Evolutionary conservation across 2,113 vertebrate species (phyloP), one percentile per base, ranked within the genome.

Genomic region (Pycnonotus jocosus): DNA sequence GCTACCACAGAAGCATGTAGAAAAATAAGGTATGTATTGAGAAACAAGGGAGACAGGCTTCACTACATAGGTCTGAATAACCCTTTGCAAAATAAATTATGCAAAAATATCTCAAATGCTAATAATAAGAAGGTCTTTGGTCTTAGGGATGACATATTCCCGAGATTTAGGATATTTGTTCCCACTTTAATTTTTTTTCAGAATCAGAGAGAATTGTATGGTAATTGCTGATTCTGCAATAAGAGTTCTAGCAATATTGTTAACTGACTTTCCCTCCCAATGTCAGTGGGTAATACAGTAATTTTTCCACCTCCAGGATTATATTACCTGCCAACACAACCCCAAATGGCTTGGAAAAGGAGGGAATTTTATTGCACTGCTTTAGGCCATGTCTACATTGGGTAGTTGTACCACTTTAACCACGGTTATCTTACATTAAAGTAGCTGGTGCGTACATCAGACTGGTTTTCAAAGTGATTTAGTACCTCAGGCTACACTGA

Each of bases 311-410:
- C 68, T 88, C 48, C 27, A 86, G 54, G 51, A 88, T 90, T 85
- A 90, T 48, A 78, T 92, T 79, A 81, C 82, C 76, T 95, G 60
- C 76, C 71, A 95, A 42, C 48, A 86, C 64, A 93, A 79, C 92
- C 62, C 90, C 61, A 92, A 88, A 93, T 58, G 64, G 50, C 58
- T 73, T 95, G 64, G 83, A 92, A 95, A 96, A 92, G 58, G 72
- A 65, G 66, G 70, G 79, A 81, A 90, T 91, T 72, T 96, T 95
- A 96, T 85, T 84, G 70, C 72, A 60, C 16, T 92, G 73, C 89
- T 97, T 92, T 91, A 85, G 91, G 89, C 83, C 83, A 74, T 42
- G 57, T 84, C 86, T 93, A 22, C 86, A 74, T 81, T 78, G 44
- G 64, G 64, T 68, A 90, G 92, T 62, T 93, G 80, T 88, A 91